A percentile compares a stretch with the other conserved stretches of the same genome.
Conservation (phyloP, 2,797 vertebrate species). For the Myotis daubentonii region DNA sequence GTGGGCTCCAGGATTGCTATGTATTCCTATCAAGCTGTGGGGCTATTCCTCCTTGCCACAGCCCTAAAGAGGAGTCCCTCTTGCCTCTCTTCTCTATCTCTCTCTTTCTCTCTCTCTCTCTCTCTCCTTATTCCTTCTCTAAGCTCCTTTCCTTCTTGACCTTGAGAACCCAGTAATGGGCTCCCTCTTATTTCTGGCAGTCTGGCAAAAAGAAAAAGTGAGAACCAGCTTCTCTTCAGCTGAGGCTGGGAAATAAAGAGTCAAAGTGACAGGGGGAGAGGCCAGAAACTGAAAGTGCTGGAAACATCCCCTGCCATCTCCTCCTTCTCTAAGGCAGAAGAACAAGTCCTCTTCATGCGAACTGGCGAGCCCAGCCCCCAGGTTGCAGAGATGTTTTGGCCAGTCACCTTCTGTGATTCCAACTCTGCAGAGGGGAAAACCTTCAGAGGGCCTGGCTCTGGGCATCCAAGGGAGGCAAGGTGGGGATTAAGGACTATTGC, state of each 20-base stretch:
- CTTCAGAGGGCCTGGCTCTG: conserved; percentile 65
- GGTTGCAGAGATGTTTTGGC: conserved; percentile 68
- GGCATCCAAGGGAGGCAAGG: conserved; percentile 22
- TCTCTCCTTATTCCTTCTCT: conserved; percentile 16
- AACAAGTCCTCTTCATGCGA: conserved; percentile 51
- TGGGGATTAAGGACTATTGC: not conserved
- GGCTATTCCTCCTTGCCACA: conserved; percentile 14
- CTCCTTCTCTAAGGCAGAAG: conserved; percentile 53
- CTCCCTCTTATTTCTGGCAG: conserved; percentile 44
- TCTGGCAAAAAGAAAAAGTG: not conserved
- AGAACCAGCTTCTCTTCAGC: conserved; percentile 10
- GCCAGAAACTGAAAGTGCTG: conserved; percentile 87
- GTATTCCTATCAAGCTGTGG: not conserved
- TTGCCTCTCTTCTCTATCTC: conserved; percentile 47
- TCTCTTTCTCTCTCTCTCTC: not conserved
- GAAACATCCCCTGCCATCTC: conserved; percentile 88
- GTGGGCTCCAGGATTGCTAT: conserved; percentile 33
- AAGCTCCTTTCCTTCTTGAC: conserved; percentile 69
- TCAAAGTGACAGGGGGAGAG: conserved; percentile 84
- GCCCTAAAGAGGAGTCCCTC: not conserved
- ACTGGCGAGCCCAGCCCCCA: conserved; percentile 65
- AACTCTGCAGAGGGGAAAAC: conserved; percentile 63
- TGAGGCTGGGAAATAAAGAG: conserved; percentile 53
- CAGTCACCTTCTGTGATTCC: conserved; percentile 70
- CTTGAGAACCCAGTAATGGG: conserved; percentile 66